Percentiles rank a stretch among this genome's conserved stretches.
These are phyloP conservation scores for Campodea augens DNA, from an alignment of 1,140 invertebrate genomes.

Conservation along the genomic window DNA sequence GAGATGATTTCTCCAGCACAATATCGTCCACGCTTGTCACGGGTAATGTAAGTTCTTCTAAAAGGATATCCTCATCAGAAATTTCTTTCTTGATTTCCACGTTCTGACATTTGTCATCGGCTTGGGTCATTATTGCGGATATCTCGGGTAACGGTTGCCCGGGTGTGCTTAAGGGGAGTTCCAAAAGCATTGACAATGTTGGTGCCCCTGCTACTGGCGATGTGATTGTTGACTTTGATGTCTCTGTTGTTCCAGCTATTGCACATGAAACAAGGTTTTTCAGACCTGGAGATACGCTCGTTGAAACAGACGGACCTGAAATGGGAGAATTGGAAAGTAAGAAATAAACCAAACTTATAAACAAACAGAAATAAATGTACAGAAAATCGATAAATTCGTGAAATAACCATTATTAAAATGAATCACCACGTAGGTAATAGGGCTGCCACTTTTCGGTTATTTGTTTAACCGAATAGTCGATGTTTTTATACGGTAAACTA, in stretches of 20 bases:
- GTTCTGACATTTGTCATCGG: not conserved
- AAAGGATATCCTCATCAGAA: conserved; percentile 15
- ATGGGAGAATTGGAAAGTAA: not conserved
- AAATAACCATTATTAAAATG: too few species aligned
- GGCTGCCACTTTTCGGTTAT: too few species aligned
- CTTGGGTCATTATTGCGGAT: conserved; percentile 6
- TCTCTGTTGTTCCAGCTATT: conserved; percentile 11
- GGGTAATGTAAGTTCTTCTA: too few species aligned
- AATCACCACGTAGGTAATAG: too few species aligned
- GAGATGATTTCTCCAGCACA: too few species aligned
- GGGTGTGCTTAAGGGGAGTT: conserved; percentile 21
- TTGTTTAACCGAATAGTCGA: too few species aligned
- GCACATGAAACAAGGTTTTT: conserved; percentile 16
- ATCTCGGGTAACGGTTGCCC: conserved; percentile 17
- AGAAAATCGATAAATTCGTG: too few species aligned
- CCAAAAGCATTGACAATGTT: conserved; percentile 25
- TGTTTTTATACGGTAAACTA: too few species aligned
- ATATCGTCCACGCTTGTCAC: too few species aligned
- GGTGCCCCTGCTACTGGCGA: conserved; percentile 18
- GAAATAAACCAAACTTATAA: too few species aligned
- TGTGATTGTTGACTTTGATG: conserved; percentile 6
- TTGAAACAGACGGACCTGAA: conserved; percentile 6
- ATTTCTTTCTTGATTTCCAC: conserved; percentile 14
- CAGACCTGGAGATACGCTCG: conserved; percentile 14
- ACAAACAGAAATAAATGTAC: too few species aligned